A percentile compares a stretch with the other conserved stretches of the same genome.
phyloP scores from a whole-genome alignment of 2,797 vertebrate genomes.

The Eidolon dupreanum region DNA sequence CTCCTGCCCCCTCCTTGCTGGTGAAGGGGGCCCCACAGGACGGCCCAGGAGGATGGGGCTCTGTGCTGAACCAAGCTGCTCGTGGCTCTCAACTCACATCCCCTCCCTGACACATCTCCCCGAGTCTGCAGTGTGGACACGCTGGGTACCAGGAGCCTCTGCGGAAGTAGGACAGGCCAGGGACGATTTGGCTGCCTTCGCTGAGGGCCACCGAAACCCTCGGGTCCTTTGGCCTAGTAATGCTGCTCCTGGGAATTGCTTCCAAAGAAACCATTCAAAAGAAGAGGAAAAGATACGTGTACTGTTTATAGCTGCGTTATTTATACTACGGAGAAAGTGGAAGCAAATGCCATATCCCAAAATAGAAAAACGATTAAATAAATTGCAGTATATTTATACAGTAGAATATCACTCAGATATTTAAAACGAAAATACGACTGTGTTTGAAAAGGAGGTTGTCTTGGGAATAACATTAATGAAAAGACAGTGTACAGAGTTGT shows the following conservation, averaged over 20 bases:
- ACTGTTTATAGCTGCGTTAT: slow-evolving; percentile 56
- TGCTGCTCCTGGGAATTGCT: slow-evolving; percentile 53
- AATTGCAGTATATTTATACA: neutral
- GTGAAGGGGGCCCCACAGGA: neutral
- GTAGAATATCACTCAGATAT: neutral
- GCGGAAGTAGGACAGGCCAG: neutral
- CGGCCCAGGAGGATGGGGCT: neutral
- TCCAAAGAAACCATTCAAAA: slow-evolving; percentile 54
- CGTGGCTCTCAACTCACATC: neutral
- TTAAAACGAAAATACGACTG: neutral
- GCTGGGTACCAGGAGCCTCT: neutral
- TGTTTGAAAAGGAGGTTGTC: neutral
- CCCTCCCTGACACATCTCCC: neutral
- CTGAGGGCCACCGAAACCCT: neutral
- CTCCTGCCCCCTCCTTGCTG: neutral
- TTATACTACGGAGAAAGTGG: slow-evolving; percentile 40
- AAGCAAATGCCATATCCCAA: slow-evolving; percentile 22
- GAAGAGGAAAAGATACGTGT: neutral
- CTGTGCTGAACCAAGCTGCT: neutral
- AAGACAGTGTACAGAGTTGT: neutral
- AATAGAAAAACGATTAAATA: slow-evolving; percentile 40
- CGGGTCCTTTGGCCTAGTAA: slow-evolving; percentile 22
- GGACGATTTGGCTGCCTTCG: neutral
- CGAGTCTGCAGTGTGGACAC: neutral
- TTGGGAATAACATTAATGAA: neutral